Conservation (phyloP, 2,888 invertebrate genomes). For the Meteorus colon region DNA sequence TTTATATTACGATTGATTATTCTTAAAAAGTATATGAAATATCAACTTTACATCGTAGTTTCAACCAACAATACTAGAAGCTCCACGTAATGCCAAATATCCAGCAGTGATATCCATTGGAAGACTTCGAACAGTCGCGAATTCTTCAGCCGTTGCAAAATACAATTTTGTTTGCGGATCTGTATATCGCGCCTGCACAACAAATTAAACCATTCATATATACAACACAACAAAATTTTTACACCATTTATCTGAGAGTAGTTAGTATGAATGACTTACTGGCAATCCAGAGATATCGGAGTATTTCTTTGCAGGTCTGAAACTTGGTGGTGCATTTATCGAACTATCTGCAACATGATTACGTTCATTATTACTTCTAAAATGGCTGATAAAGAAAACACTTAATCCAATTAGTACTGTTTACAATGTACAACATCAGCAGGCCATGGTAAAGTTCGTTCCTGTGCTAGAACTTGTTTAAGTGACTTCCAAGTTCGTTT, state of each 20-base stretch:
- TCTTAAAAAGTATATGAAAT: not conserved
- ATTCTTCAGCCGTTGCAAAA: slow-evolving; percentile 91
- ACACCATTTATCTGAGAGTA: not conserved
- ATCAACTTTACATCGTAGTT: not conserved
- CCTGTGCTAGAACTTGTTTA: slow-evolving; percentile 90
- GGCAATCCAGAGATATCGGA: slow-evolving; percentile 93
- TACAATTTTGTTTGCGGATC: slow-evolving; percentile 93
- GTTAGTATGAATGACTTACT: slow-evolving; percentile 70
- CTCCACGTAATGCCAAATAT: slow-evolving; percentile 89
- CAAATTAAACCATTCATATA: slow-evolving; percentile 32
- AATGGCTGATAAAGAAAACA: not conserved
- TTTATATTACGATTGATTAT: slow-evolving; percentile 38
- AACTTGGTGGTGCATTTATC: slow-evolving; percentile 93
- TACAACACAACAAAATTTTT: slow-evolving; percentile 11
- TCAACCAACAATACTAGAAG: slow-evolving; percentile 84
- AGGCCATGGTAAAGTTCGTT: slow-evolving; percentile 86
- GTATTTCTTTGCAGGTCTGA: slow-evolving; percentile 93
- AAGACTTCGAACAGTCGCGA: slow-evolving; percentile 86
- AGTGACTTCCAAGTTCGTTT: slow-evolving; percentile 91
- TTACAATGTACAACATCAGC: slow-evolving; percentile 85
- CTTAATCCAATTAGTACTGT: slow-evolving; percentile 56
- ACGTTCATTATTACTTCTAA: not conserved
- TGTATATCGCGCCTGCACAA: slow-evolving; percentile 83
- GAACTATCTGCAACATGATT: slow-evolving; percentile 80
- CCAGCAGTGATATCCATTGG: slow-evolving; percentile 95